Conservation (phyloP, 2,113 vertebrate species). For the Notiomystis cincta region DNA sequence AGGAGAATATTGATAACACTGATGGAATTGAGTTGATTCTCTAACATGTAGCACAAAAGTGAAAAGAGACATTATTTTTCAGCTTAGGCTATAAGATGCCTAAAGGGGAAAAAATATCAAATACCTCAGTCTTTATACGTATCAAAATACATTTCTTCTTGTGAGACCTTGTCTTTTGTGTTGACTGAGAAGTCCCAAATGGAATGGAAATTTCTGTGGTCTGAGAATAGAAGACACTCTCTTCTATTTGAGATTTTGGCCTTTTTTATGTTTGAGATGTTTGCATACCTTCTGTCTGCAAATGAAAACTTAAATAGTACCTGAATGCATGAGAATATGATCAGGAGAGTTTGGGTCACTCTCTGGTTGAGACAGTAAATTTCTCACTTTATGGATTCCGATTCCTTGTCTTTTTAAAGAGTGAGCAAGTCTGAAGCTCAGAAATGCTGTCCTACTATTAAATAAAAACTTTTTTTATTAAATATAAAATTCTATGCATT, state of each 20-base stretch:
- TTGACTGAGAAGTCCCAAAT: neutral
- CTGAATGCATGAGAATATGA: neutral
- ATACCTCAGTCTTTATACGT: neutral
- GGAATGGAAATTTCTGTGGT: neutral
- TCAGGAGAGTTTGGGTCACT: neutral
- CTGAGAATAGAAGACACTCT: neutral
- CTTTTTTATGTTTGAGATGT: neutral
- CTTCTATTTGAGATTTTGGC: neutral
- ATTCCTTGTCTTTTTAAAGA: neutral
- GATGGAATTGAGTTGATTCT: neutral
- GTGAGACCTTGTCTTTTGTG: neutral
- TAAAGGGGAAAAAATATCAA: neutral
- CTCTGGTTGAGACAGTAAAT: neutral
- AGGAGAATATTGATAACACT: neutral
- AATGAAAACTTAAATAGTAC: neutral
- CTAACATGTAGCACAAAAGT: neutral
- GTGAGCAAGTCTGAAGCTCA: neutral
- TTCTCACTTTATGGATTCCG: neutral
- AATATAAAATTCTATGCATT: neutral
- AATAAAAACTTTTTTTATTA: neutral
- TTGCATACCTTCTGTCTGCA: neutral
- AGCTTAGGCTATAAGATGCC: neutral
- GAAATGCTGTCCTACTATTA: neutral
- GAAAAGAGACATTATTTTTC: neutral
- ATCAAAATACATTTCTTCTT: neutral